Evolutionary conservation across 2,888 invertebrate species (phyloP).

Genomic region (Cantharis rustica): DNA sequence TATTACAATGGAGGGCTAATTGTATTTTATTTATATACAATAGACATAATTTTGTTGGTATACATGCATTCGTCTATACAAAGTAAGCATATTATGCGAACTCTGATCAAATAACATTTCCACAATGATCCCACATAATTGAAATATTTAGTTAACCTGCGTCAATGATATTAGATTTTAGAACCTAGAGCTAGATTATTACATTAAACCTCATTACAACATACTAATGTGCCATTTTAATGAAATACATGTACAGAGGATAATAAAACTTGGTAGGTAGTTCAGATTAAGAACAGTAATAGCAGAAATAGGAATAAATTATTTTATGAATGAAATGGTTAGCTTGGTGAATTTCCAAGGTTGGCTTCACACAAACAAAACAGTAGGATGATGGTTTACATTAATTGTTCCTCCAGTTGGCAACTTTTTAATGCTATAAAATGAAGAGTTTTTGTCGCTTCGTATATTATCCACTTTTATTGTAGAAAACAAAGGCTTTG

Average conservation of each 20-base stretch:
- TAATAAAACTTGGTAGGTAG: constrained; percentile 25
- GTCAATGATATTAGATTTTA: constrained; percentile 30
- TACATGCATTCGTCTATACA: constrained; percentile 7
- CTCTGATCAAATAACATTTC: constrained; percentile 27
- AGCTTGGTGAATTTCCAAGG: constrained; percentile 24
- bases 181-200: constrained; percentile 21
- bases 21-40: not conserved
- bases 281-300: constrained; percentile 31
- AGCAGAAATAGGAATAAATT: constrained; percentile 26
- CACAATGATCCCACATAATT: constrained; percentile 28
- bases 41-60: not conserved
- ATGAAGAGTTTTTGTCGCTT: constrained; percentile 25
- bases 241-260: constrained; percentile 11
- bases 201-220: constrained; percentile 22
- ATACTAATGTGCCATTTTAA: constrained; percentile 18
- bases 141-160: constrained; percentile 32
- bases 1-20: not conserved
- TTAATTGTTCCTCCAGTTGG: constrained; percentile 26
- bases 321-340: constrained; percentile 25
- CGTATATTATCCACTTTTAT: constrained; percentile 17
- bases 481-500: constrained; percentile 28
- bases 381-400: constrained; percentile 26
- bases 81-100: constrained; percentile 25
- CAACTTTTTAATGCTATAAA: constrained; percentile 33
- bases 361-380: constrained; percentile 30